Evolutionary conservation across 2,797 vertebrate species (phyloP).

Genomic region (Chelidonichthys spinosus): DNA sequence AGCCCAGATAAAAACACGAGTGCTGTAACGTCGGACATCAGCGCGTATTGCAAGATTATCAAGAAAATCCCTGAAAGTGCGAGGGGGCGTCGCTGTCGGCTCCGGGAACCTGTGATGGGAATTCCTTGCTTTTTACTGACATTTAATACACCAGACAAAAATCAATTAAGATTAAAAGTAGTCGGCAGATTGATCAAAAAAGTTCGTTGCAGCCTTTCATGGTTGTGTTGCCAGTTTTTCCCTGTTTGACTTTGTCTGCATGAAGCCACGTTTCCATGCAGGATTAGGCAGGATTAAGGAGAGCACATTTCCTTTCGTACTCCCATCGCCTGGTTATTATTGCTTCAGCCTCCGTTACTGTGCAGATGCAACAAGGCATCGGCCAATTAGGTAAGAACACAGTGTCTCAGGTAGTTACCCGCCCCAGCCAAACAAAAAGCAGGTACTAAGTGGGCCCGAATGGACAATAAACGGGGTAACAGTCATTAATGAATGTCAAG

Average conservation of each 20-base stretch:
- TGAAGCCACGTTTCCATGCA: constrained; percentile 4
- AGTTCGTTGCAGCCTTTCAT: not conserved
- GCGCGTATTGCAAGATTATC: not conserved
- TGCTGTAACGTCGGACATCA: not conserved
- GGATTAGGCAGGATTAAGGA: not conserved
- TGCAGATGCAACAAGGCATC: constrained; percentile 35
- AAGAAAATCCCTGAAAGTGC: not conserved
- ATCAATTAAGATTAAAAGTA: not conserved
- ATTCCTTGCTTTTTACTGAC: not conserved
- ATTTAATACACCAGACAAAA: not conserved
- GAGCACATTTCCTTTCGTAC: not conserved
- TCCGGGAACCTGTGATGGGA: not conserved
- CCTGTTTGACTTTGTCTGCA: not conserved
- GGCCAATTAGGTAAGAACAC: constrained; percentile 54
- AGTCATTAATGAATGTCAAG: constrained; percentile 64
- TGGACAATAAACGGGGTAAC: constrained; percentile 62
- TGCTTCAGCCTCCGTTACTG: not conserved
- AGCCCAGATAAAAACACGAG: not conserved
- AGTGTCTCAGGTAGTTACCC: constrained; percentile 54
- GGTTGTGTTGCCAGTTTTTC: not conserved
- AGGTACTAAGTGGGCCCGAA: constrained; percentile 60
- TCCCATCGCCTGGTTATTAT: constrained; percentile 1
- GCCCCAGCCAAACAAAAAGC: constrained; percentile 37
- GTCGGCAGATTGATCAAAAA: not conserved
- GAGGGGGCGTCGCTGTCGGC: too few relatives aligned